Base-by-base conservation (phyloP, 2,888 invertebrate species). In the Leuctra nigra region DNA sequence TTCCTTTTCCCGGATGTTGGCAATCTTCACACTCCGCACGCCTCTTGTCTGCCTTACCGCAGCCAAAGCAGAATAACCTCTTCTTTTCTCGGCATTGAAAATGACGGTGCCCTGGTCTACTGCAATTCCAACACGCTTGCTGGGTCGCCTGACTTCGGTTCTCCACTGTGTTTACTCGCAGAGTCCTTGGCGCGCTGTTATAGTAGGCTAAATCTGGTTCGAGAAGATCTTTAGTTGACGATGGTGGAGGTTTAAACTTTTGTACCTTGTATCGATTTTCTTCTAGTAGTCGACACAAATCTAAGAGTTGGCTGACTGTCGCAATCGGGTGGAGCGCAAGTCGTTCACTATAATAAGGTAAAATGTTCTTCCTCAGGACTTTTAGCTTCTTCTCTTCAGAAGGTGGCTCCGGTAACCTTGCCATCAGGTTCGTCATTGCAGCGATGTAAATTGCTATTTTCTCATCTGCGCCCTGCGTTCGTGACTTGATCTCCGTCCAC, bases 401-500 rank as follows among this genome's bases (percentile, higher is more conserved):
- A 14, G 59, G 58, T 38, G 9, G 24, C n/a, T 14, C 16, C 14
- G 16, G 24, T 18, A 61, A 44, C 11, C 61, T 22, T 33, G 25
- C 53, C 23, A 63, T 65, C 14, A 64, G 47, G 25, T 53, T 57
- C 1, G 44, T 53, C 63, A 64, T 64, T 13, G 50, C 58, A 4
- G 65, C 63, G 4, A 66, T 39, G 54, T 64, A 66, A 4, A 63
- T 56, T 14, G 59, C 63, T 11, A 66, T 61, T 4, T 58, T 24
- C 54, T 67, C 66, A 33, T 63, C 57, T 6, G 60, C 50, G 11
- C 66, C 63, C 55, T 67, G 66, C 0, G 61, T 61, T 2, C 65
- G 55, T 14, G 48, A 48, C 14, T 57, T 64, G 63, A 20, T 46
- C 14, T 46, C 23, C 7, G 64, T 60, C 16, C 59, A 59, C 7